Evolutionary conservation across 1,140 invertebrate genomes (phyloP).

Genomic region (Drosophila santomea): DNA sequence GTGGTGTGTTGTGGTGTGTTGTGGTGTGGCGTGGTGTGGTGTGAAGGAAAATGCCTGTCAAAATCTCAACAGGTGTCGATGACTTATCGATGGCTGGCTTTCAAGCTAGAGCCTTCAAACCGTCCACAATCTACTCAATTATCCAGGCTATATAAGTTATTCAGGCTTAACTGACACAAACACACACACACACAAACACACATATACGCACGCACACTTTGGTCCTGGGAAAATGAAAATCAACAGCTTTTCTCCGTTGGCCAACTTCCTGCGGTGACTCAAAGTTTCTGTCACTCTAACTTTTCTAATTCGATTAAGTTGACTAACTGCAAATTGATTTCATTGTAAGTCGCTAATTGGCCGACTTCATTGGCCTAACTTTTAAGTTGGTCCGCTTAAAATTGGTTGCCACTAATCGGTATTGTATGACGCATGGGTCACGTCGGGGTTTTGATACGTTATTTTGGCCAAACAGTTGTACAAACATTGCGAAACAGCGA

Average conservation of each 20-base stretch:
- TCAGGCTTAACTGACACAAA: slow-evolving; percentile 6
- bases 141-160: slow-evolving; percentile 37
- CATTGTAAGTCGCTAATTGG: slow-evolving; percentile 74
- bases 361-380: slow-evolving; percentile 50
- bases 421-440: slow-evolving; percentile 2
- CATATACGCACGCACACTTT: neutral
- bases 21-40: no score
- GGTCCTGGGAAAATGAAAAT: slow-evolving; percentile 10
- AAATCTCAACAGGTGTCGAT: slow-evolving; percentile 29
- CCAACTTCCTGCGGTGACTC: slow-evolving; percentile 37
- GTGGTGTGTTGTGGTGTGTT: no score
- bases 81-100: slow-evolving; percentile 30
- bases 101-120: neutral
- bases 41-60: neutral
- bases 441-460: slow-evolving; percentile 1
- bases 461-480: slow-evolving; percentile 51
- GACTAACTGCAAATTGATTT: slow-evolving; percentile 76
- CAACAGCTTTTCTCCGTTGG: slow-evolving; percentile 31
- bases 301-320: slow-evolving; percentile 74
- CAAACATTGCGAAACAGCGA: slow-evolving; percentile 57
- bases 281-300: slow-evolving; percentile 70
- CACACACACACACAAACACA: neutral
- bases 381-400: slow-evolving; percentile 22
- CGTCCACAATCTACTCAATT: slow-evolving; percentile 36
- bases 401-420: neutral